Conservation (phyloP, 2,797 vertebrate genomes). For the Glyptemys insculpta region DNA sequence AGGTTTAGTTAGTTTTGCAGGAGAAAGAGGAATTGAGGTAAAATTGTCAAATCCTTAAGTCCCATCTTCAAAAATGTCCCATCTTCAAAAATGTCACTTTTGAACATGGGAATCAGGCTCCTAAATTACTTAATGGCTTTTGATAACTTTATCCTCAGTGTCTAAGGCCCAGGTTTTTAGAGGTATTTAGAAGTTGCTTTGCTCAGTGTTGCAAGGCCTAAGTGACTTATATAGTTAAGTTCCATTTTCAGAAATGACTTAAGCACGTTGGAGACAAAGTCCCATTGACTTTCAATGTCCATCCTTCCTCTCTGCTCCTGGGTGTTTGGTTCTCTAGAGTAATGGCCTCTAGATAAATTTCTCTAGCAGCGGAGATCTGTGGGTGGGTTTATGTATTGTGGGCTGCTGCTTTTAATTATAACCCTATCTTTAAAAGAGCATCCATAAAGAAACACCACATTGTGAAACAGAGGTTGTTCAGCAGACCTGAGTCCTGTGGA, state of each 20-base stretch:
- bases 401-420: constrained; percentile 60
- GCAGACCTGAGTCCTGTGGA: neutral
- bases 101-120: neutral
- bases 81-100: neutral
- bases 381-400: constrained; percentile 38
- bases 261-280: neutral
- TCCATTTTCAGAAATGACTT: constrained; percentile 49
- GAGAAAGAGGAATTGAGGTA: neutral
- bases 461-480: neutral
- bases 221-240: neutral
- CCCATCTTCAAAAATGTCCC: neutral
- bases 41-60: neutral
- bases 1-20: neutral
- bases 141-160: neutral
- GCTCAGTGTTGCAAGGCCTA: constrained; percentile 24
- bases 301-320: neutral
- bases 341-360: constrained; percentile 31
- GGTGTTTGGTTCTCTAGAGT: constrained; percentile 1
- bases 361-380: constrained; percentile 38
- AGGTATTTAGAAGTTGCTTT: constrained; percentile 37
- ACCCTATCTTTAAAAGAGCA: constrained; percentile 27
- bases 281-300: neutral
- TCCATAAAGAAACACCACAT: accelerated
- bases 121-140: neutral
- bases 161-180: neutral